Percentiles rank a stretch among this genome's conserved stretches.
Conservation (phyloP, 1,140 invertebrate species). For the Leptopilina clavipes region DNA sequence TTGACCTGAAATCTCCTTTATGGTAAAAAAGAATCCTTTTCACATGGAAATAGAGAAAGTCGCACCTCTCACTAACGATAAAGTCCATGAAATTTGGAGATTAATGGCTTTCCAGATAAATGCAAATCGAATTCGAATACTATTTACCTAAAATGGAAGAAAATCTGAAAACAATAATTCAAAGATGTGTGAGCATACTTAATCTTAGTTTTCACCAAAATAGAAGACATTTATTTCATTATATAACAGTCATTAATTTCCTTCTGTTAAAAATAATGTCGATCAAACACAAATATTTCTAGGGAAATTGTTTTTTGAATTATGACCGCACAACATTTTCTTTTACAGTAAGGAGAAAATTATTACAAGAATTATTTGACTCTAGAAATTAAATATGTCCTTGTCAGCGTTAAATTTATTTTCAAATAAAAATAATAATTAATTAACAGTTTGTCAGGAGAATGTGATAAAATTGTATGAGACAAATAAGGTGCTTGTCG, state of each 20-base stretch:
- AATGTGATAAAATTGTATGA: too few species aligned
- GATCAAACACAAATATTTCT: too few species aligned
- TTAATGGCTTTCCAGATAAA: conserved; percentile 7
- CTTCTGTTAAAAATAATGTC: too few species aligned
- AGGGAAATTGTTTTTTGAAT: too few species aligned
- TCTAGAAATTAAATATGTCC: too few species aligned
- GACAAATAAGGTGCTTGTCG: too few species aligned
- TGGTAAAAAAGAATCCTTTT: neutral
- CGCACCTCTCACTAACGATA: neutral
- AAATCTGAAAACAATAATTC: neutral
- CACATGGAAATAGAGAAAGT: conserved; percentile 3
- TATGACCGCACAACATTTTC: too few species aligned
- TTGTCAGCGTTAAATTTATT: too few species aligned
- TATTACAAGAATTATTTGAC: too few species aligned
- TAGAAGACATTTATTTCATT: neutral
- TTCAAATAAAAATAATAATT: too few species aligned
- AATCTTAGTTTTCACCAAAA: neutral
- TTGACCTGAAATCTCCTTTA: neutral
- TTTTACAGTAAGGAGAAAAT: too few species aligned
- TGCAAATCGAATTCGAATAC: conserved; percentile 12
- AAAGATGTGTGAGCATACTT: neutral
- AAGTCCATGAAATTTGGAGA: conserved; percentile 16
- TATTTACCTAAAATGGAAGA: conserved; percentile 10
- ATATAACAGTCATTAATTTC: neutral
- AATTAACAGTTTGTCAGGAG: too few species aligned